Conservation (phyloP, 2,888 invertebrate species). For the Labia minor region DNA sequence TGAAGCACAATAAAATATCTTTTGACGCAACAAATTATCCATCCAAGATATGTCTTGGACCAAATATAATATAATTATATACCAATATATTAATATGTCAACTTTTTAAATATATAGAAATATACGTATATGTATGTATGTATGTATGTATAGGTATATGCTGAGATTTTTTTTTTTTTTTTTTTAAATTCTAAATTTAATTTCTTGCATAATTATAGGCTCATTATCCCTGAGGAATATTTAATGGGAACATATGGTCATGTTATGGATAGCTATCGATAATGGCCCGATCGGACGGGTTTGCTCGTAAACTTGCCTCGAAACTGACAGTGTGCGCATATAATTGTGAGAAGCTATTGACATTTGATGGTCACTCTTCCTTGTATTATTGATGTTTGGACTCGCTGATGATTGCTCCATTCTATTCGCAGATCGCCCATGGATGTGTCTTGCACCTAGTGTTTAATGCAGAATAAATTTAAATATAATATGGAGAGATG, state of each 20-base stretch:
- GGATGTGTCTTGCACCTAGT: too few species aligned
- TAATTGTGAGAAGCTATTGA: conserved; percentile 13
- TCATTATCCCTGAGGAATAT: neutral
- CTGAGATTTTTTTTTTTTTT: neutral
- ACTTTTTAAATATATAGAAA: too few species aligned
- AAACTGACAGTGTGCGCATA: neutral
- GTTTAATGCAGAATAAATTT: too few species aligned
- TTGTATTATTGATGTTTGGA: too few species aligned
- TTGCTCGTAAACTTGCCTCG: neutral
- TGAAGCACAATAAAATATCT: too few species aligned
- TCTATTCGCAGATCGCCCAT: too few species aligned
- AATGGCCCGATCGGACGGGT: neutral
- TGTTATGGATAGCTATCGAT: neutral
- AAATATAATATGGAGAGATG: too few species aligned
- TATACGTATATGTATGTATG: too few species aligned
- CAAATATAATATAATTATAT: neutral
- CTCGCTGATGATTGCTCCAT: too few species aligned
- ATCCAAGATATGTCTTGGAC: neutral
- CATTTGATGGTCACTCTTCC: neutral
- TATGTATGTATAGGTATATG: neutral
- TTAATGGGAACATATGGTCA: neutral
- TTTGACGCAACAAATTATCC: neutral
- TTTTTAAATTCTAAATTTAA: neutral
- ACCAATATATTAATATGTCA: conserved; percentile 8
- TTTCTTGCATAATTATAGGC: conserved; percentile 3